These are phyloP conservation scores for Musca vetustissima DNA, from an alignment of 1,140 invertebrate species.

Conservation along the genomic window DNA sequence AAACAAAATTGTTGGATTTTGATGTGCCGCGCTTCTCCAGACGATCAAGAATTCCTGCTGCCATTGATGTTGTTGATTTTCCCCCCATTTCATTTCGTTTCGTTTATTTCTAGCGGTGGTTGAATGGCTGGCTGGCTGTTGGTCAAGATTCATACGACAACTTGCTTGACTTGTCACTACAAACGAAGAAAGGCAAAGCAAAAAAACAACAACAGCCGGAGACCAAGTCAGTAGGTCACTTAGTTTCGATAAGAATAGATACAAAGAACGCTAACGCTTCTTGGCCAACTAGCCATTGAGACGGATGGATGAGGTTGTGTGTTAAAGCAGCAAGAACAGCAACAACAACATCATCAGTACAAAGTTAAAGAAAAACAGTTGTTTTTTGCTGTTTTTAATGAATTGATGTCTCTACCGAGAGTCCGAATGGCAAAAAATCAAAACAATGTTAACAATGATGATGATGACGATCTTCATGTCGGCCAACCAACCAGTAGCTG, in stretches of 20 bases:
- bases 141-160: conserved; percentile 1
- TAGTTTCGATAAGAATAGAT: conserved; percentile 7
- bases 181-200: background rate
- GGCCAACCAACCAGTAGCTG: too few relatives aligned
- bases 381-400: conserved; percentile 10
- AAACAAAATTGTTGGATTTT: conserved; percentile 3
- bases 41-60: background rate
- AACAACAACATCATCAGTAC: background rate
- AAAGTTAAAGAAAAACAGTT: too few relatives aligned
- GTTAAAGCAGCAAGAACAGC: background rate
- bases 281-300: too few relatives aligned
- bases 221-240: conserved; percentile 26
- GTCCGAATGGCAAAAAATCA: background rate
- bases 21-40: background rate
- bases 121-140: background rate
- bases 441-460: conserved; percentile 6
- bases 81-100: too few relatives aligned
- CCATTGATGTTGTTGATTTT: background rate
- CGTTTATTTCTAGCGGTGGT: background rate
- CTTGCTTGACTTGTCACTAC: conserved; percentile 10
- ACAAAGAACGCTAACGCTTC: background rate
- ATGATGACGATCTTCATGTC: background rate
- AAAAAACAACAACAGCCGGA: background rate
- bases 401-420: conserved; percentile 4
- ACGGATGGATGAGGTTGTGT: background rate